These are phyloP conservation scores for Microcebus jonahi DNA, from an alignment of 2,113 vertebrate species.

Conservation along the genomic window DNA sequence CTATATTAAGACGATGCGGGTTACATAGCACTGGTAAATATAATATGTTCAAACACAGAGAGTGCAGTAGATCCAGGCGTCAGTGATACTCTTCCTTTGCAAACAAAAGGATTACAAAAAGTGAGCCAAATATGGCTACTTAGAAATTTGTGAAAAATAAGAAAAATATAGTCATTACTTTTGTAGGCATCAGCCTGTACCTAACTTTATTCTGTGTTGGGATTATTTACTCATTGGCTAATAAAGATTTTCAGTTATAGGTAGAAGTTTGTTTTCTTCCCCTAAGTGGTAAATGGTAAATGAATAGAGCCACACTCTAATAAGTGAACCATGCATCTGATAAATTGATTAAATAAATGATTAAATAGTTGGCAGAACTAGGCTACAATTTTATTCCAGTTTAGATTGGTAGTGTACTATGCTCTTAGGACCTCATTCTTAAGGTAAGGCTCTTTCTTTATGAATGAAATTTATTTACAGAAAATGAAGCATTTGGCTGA, in stretches of 20 bases:
- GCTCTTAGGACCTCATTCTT: constrained; percentile 1
- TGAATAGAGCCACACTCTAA: constrained; percentile 21
- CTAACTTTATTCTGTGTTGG: neutral
- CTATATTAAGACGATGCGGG: constrained; percentile 61
- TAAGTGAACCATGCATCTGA: constrained; percentile 2
- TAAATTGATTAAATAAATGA: constrained; percentile 27
- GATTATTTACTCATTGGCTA: constrained; percentile 1
- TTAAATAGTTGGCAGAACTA: neutral
- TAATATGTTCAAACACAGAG: neutral
- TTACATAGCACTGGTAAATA: constrained; percentile 16
- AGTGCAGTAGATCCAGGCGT: neutral
- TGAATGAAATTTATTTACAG: constrained; percentile 59
- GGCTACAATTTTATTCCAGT: constrained; percentile 5
- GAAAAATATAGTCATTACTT: neutral
- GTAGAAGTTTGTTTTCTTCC: neutral
- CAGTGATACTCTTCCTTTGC: neutral
- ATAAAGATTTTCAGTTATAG: constrained; percentile 21
- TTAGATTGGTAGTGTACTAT: neutral
- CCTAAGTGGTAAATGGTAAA: neutral
- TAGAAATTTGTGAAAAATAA: constrained; percentile 46
- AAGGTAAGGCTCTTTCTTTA: neutral
- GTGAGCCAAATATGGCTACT: neutral
- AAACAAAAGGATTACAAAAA: neutral
- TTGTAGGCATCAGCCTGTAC: neutral
- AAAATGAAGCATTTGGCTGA: neutral